Evolutionary conservation across 2,797 vertebrate genomes (phyloP).

Genomic region (Megaceryle alcyon): DNA sequence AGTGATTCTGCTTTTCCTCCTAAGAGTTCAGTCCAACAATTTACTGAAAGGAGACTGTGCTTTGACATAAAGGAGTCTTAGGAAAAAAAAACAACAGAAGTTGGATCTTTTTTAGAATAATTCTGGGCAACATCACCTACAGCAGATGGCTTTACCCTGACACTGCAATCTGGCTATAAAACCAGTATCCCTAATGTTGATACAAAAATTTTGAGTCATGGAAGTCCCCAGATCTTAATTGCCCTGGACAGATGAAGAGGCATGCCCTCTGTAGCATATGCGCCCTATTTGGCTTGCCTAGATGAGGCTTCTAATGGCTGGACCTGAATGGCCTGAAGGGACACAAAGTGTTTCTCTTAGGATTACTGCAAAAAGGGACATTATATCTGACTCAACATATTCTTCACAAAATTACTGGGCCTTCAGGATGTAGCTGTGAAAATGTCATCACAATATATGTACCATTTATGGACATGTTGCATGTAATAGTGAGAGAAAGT

Average conservation of each 20-base stretch:
- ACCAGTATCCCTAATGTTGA: not conserved
- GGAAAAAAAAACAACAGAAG: not conserved
- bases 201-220: accelerated
- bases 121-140: not conserved
- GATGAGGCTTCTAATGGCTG: not conserved
- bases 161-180: not conserved
- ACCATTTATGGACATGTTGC: not conserved
- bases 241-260: not conserved
- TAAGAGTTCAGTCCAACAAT: not conserved
- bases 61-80: not conserved
- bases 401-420: not conserved
- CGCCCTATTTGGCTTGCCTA: not conserved
- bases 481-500: not conserved
- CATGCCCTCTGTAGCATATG: not conserved
- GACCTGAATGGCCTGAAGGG: not conserved
- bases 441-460: not conserved
- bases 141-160: not conserved
- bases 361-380: not conserved
- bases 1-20: not conserved
- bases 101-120: not conserved
- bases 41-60: not conserved
- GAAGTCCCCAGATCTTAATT: not conserved
- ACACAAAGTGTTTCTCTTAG: not conserved
- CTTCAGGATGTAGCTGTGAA: not conserved
- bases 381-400: not conserved